A percentile compares a stretch with the other conserved stretches of the same genome.
phyloP scores from a whole-genome alignment of 2,888 invertebrate genomes.

The Glaucopsyche alexis region DNA sequence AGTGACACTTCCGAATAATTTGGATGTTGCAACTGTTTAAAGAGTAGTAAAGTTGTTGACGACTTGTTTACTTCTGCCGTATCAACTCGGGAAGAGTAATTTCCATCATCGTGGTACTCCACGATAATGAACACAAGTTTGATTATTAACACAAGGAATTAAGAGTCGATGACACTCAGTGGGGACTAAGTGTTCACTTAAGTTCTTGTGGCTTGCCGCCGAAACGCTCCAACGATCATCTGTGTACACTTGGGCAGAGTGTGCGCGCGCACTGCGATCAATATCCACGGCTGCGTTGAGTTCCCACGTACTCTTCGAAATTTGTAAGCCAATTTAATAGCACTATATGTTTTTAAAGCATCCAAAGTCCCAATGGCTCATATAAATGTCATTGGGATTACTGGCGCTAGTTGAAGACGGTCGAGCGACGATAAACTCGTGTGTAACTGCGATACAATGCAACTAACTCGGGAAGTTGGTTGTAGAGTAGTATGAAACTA shows the following conservation, averaged over 20 bases:
- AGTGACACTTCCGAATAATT: no score
- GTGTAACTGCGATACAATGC: not conserved
- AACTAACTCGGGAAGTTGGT: not conserved
- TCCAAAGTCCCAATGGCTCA: not conserved
- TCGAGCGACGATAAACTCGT: not conserved
- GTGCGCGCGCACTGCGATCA: conserved; percentile 78
- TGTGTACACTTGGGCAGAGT: conserved; percentile 70
- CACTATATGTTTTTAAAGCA: conserved; percentile 38
- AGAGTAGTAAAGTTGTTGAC: not conserved
- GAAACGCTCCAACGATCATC: conserved; percentile 65
- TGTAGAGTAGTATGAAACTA: not conserved
- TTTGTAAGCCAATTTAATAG: conserved; percentile 55
- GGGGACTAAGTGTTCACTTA: conserved; percentile 64
- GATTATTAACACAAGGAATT: conserved; percentile 49
- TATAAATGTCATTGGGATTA: not conserved
- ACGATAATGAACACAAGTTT: conserved; percentile 41
- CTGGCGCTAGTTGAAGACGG: not conserved
- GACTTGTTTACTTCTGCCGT: not conserved
- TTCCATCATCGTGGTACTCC: not conserved
- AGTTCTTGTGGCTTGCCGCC: conserved; percentile 63
- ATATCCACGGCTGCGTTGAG: conserved; percentile 68
- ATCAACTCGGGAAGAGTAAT: conserved; percentile 16
- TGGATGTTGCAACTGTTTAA: no score
- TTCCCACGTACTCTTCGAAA: conserved; percentile 66
- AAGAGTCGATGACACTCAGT: conserved; percentile 62